Conservation (phyloP, 2,113 vertebrate species). For the Lipophrys pholis region DNA sequence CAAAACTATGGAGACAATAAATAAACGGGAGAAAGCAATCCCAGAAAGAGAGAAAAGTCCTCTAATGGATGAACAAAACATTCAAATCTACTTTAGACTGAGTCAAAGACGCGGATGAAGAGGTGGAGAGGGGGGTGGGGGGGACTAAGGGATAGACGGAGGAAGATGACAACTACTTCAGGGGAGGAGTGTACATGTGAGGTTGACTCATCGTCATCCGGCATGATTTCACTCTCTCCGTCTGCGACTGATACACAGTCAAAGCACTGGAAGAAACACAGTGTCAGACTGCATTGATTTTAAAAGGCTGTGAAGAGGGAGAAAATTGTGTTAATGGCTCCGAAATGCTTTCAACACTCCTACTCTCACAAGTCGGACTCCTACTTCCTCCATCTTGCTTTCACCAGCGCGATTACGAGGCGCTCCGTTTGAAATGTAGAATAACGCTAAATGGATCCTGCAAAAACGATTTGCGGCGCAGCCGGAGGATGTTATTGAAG, state of each 20-base stretch:
- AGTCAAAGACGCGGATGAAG: conserved; percentile 15
- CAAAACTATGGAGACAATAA: background rate
- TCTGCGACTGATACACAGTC: conserved; percentile 38
- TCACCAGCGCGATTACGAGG: conserved; percentile 19
- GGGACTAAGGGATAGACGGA: conserved; percentile 6
- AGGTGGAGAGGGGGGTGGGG: conserved; percentile 9
- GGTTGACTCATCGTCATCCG: conserved; percentile 67
- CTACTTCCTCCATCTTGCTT: conserved; percentile 32
- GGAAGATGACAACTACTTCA: conserved; percentile 43
- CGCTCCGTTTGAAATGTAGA: conserved; percentile 24
- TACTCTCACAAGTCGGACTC: conserved; percentile 47
- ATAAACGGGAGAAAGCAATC: conserved; percentile 1
- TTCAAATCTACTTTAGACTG: conserved; percentile 17
- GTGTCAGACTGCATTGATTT: conserved; percentile 59
- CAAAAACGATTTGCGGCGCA: background rate
- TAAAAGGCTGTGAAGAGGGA: conserved; percentile 52
- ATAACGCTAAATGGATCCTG: conserved; percentile 12
- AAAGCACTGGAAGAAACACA: conserved; percentile 30
- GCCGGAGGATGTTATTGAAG: too few species aligned
- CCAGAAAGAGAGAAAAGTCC: background rate
- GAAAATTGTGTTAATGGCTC: conserved; percentile 64
- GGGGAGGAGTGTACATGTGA: conserved; percentile 40
- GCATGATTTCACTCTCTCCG: conserved; percentile 54
- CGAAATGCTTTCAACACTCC: conserved; percentile 69
- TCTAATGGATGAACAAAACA: conserved; percentile 28